These are phyloP conservation scores for Cheilosia vernalis DNA, from an alignment of 2,888 invertebrate genomes.

Conservation along the genomic window DNA sequence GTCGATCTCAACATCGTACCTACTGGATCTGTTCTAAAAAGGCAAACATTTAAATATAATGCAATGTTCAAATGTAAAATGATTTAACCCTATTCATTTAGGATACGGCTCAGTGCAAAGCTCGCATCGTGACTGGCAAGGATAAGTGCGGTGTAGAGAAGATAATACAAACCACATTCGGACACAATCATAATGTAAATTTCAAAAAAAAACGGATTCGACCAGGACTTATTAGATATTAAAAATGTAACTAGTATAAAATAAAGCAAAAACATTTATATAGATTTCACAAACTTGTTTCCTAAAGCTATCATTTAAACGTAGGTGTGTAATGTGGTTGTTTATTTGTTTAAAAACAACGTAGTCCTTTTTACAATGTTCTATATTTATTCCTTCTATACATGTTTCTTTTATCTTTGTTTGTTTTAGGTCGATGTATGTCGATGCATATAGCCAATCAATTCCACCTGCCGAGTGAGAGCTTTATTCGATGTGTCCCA, in stretches of 20 bases:
- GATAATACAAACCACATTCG: slow-evolving; percentile 80
- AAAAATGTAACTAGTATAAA: slow-evolving; percentile 11
- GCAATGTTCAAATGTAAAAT: not conserved
- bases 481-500: slow-evolving; percentile 54
- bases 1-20: slow-evolving; percentile 81
- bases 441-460: slow-evolving; percentile 48
- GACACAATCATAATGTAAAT: slow-evolving; percentile 80
- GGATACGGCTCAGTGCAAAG: slow-evolving; percentile 81
- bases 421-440: slow-evolving; percentile 45
- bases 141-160: slow-evolving; percentile 79
- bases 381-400: not conserved
- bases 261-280: not conserved
- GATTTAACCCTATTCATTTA: slow-evolving; percentile 66
- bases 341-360: not conserved
- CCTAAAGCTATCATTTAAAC: no score
- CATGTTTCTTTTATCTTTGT: not conserved
- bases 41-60: slow-evolving; percentile 76
- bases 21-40: slow-evolving; percentile 83
- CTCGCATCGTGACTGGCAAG: slow-evolving; percentile 81
- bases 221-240: not conserved
- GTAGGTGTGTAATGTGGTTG: not conserved
- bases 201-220: not conserved
- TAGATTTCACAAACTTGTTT: not conserved
- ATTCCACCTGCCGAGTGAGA: slow-evolving; percentile 50
- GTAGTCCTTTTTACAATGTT: not conserved